Evolutionary conservation across 2,113 vertebrate species (phyloP).

Genomic region (Dendropsophus ebraccatus): DNA sequence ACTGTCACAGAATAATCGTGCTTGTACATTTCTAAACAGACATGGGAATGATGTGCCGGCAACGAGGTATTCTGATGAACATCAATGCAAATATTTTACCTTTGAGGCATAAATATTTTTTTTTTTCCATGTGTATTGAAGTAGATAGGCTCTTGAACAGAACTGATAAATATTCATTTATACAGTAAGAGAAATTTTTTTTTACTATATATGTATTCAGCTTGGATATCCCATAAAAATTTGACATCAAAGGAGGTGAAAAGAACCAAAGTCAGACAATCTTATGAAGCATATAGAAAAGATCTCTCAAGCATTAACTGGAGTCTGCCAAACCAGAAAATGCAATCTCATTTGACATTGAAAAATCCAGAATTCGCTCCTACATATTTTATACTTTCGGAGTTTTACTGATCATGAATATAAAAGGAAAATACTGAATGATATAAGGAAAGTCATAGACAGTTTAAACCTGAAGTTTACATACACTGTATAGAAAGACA

Average conservation of each 20-base stretch:
- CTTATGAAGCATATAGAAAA: constrained; percentile 27
- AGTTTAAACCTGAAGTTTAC: too few relatives aligned
- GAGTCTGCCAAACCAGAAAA: not conserved
- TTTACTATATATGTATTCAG: constrained; percentile 40
- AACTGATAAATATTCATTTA: constrained; percentile 50
- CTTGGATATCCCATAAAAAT: constrained; percentile 33
- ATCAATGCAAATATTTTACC: constrained; percentile 57
- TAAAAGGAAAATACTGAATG: not conserved
- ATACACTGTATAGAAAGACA: too few relatives aligned
- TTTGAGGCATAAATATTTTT: constrained; percentile 50
- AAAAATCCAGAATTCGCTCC: not conserved
- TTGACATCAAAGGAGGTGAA: constrained; percentile 45
- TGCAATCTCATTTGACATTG: constrained; percentile 21
- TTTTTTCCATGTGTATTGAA: constrained; percentile 42
- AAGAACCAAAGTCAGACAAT: constrained; percentile 11
- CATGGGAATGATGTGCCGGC: not conserved
- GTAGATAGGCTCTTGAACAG: constrained; percentile 29
- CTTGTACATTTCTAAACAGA: constrained; percentile 31
- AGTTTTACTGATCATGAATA: not conserved
- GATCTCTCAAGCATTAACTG: constrained; percentile 14
- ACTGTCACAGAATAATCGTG: constrained; percentile 20
- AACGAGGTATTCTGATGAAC: constrained; percentile 45
- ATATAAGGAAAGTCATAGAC: too few relatives aligned
- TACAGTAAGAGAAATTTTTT: constrained; percentile 22
- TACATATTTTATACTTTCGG: not conserved